phyloP scores from a whole-genome alignment of 2,113 vertebrate species.

The Connochaetes taurinus region DNA sequence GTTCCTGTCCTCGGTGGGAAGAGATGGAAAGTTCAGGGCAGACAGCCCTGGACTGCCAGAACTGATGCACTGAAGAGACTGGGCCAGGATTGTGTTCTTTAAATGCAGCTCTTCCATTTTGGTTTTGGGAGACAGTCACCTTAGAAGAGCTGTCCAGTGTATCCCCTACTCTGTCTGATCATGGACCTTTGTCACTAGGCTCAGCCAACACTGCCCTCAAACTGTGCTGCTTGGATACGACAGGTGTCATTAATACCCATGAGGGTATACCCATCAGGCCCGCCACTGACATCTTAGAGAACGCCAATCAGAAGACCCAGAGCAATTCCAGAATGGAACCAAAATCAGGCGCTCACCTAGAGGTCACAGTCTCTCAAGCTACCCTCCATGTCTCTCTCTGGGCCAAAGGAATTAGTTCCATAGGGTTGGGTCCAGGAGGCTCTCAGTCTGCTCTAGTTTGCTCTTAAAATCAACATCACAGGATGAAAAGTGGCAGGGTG shows the following conservation, averaged over 20 bases:
- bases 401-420: neutral
- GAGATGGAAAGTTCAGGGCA: neutral
- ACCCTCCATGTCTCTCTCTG: neutral
- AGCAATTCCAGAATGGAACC: neutral
- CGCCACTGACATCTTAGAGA: neutral
- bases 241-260: no score
- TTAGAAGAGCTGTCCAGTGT: fast-evolving
- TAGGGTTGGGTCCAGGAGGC: neutral
- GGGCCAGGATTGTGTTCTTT: neutral
- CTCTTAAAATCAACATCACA: neutral
- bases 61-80: neutral
- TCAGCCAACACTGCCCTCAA: neutral
- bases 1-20: fast-evolving
- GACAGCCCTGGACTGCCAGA: neutral
- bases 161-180: neutral
- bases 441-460: neutral
- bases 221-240: neutral
- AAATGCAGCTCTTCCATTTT: neutral
- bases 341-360: neutral
- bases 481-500: neutral
- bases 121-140: neutral
- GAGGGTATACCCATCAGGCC: neutral
- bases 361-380: neutral
- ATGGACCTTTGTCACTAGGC: neutral
- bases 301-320: neutral